Evolutionary conservation across 2,888 invertebrate species (phyloP), one percentile per base, ranked within the genome.

Genomic region (Pterostichus niger): DNA sequence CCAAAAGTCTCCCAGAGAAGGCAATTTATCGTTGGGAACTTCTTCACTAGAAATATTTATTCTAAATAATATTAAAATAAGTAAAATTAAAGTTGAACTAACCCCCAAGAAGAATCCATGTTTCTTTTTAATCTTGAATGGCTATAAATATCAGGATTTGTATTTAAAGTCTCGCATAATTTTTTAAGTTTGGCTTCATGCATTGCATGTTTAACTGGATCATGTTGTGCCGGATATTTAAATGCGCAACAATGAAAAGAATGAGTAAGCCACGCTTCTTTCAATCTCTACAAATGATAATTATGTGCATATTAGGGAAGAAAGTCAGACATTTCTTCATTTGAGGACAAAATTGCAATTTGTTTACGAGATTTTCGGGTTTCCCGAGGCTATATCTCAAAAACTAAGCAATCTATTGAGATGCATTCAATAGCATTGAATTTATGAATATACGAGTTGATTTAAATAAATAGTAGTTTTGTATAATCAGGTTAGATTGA

Each of bases 181-280:
- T 86, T 85, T 77, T 86, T 87, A 33, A 93, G 88, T 85, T 93
- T 92, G 7, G 92, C 91, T 87, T 93, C 91, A 86, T 93, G 92
- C 80, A 93, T 90, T 13, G 93, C 93, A 88, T 95, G 94, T 11
- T 93, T 90, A 15, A 91, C 90, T 0, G 96, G 96, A 89, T 96
- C 93, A 88, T 97, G 97, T 9, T 94, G 92, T 85, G 95, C 94
- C 0, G 97, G 97, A 88, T 94, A 96, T 87, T 94, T 93, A 89
- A 97, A 97, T 6, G 97, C 97, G 89, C 97, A 97, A 90, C 97
- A 97, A 87, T 97, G 97, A 89, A 97, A 96, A 75, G 96, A 95
- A 89, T 97, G 97, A 0, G 96, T 97, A 84, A 97, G 90, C 87
- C 92, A 92, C 0, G 96, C 96, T 87, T 91, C 92, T 88, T 93